Percentiles rank a stretch among this genome's conserved stretches.
Conservation (phyloP, 2,113 vertebrate genomes). For the Alligator mississippiensis region DNA sequence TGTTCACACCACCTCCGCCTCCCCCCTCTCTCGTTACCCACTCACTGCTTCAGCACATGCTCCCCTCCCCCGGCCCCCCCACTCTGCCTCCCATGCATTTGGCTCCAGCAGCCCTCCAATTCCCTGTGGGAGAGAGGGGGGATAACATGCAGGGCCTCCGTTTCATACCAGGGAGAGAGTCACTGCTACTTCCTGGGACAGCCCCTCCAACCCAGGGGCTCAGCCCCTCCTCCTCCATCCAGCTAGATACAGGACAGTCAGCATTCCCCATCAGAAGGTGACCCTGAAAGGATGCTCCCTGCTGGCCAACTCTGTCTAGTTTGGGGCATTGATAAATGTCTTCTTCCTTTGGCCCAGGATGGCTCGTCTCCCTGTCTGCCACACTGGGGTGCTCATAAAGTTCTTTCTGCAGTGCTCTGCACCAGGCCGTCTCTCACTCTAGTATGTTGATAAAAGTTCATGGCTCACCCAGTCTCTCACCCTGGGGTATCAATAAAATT, state of each 20-base stretch:
- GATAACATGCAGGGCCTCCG: not conserved
- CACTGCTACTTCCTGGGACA: not conserved
- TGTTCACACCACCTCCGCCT: slow-evolving; percentile 72
- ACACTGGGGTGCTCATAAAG: not conserved
- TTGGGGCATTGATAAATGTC: not conserved
- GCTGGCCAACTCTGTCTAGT: no score
- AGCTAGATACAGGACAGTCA: not conserved
- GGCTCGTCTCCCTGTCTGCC: not conserved
- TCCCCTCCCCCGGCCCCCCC: slow-evolving; percentile 30
- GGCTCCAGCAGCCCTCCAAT: not conserved
- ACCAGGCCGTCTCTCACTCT: no score
- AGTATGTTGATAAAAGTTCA: no score
- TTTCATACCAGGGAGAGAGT: no score
- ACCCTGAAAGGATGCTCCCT: no score
- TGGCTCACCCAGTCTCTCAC: no score
- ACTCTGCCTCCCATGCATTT: not conserved
- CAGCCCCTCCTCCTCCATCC: no score
- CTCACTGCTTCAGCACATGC: slow-evolving; percentile 47
- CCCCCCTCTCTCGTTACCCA: slow-evolving; percentile 67
- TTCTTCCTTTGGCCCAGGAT: not conserved
- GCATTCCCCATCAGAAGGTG: not conserved
- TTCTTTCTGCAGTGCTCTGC: no score
- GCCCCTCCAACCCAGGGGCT: not conserved
- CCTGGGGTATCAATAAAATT: not conserved
- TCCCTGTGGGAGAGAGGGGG: no score